Percentiles rank a stretch among this genome's conserved stretches.
Conservation (phyloP, 2,888 invertebrate species). For the Cataglyphis livida region DNA sequence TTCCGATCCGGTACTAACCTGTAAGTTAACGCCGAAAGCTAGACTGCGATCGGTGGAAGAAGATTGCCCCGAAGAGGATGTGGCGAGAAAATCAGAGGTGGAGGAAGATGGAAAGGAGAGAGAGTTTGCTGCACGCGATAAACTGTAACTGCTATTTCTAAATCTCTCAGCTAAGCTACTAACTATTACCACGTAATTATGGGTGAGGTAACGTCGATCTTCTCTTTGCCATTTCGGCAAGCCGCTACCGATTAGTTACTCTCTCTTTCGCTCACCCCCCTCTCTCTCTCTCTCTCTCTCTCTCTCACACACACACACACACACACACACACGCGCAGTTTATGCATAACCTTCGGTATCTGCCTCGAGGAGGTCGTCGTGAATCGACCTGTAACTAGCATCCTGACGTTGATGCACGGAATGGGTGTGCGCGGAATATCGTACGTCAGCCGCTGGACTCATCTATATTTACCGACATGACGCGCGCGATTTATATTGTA, state of each 20-base stretch:
- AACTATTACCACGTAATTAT: conserved; percentile 78
- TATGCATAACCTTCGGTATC: conserved; percentile 30
- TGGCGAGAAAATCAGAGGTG: conserved; percentile 32
- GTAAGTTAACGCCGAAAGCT: conserved; percentile 64
- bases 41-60: conserved; percentile 57
- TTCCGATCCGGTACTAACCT: conserved; percentile 76
- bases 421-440: conserved; percentile 15
- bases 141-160: conserved; percentile 72
- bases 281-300: conserved; percentile 37
- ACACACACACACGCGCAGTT: conserved; percentile 24
- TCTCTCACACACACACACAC: conserved; percentile 37
- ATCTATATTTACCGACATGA: conserved; percentile 46
- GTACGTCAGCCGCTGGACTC: conserved; percentile 20
- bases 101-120: neutral
- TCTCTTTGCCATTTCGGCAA: conserved; percentile 57
- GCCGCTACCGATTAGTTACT: conserved; percentile 49
- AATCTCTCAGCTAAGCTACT: conserved; percentile 70
- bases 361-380: conserved; percentile 18
- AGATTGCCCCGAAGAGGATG: conserved; percentile 45
- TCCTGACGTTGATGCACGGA: conserved; percentile 47
- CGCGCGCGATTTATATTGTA: conserved; percentile 34
- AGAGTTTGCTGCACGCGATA: conserved; percentile 73
- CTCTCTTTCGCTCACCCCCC: conserved; percentile 23
- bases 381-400: conserved; percentile 48
- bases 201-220: conserved; percentile 66